A percentile compares a stretch with the other conserved stretches of the same genome.
Conservation (phyloP, 2,113 vertebrate genomes). For the Passer montanus region DNA sequence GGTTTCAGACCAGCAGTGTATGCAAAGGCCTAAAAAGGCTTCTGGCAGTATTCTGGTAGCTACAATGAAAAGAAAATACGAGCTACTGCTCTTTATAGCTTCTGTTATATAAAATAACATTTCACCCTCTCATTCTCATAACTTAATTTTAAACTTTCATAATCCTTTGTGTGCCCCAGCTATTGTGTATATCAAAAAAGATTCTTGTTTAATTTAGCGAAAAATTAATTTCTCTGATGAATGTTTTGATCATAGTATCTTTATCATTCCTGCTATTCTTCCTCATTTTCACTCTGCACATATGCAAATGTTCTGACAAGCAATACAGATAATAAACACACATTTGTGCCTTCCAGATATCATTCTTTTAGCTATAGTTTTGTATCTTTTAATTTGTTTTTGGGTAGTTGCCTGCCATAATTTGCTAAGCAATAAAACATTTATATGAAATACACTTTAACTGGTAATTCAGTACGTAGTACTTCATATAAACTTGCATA, state of each 20-base stretch:
- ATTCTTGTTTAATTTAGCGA: slow-evolving; percentile 12
- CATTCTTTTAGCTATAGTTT: neutral
- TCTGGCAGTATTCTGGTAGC: neutral
- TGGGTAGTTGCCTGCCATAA: neutral
- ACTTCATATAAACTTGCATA: neutral
- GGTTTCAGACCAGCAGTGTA: neutral
- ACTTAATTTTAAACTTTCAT: neutral
- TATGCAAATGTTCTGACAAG: slow-evolving; percentile 2
- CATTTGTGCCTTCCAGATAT: slow-evolving; percentile 12
- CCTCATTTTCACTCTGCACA: neutral
- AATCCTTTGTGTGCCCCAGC: neutral
- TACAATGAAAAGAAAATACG: neutral
- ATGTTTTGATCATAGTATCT: slow-evolving; percentile 1
- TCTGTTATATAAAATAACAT: neutral
- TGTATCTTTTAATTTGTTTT: neutral
- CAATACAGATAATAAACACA: neutral
- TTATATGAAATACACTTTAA: slow-evolving; percentile 23
- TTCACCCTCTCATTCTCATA: neutral
- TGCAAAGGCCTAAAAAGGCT: neutral
- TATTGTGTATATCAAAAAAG: neutral
- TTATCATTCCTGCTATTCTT: slow-evolving; percentile 6
- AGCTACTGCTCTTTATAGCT: neutral
- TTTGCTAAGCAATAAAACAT: slow-evolving; percentile 8
- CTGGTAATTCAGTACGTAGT: neutral
- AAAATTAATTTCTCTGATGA: slow-evolving; percentile 11